Evolutionary conservation across 2,113 vertebrate species (phyloP).

Genomic region (Athene cunicularia): DNA sequence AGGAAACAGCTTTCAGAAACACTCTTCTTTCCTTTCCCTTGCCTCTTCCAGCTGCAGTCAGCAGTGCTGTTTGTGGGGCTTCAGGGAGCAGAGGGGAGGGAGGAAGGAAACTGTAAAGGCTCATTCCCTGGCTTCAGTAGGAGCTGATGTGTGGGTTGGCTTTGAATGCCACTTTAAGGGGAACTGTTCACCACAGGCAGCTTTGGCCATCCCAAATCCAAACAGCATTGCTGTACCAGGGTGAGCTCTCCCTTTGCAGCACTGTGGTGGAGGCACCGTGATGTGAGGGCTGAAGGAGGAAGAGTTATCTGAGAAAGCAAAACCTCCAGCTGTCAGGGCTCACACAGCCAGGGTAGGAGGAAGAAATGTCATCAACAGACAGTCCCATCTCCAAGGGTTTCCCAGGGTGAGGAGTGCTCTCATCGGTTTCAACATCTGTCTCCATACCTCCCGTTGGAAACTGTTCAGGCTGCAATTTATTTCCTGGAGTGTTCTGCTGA

Average conservation of each 20-base stretch:
- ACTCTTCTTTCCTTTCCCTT: not conserved
- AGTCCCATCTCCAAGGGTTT: not conserved
- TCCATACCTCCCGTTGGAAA: not conserved
- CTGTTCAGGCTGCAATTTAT: not conserved
- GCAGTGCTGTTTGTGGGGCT: not conserved
- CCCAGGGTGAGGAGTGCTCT: not conserved
- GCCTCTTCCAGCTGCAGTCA: not conserved
- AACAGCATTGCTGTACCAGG: not conserved
- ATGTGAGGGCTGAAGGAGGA: not conserved
- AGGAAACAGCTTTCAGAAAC: not conserved
- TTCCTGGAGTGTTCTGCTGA: not conserved
- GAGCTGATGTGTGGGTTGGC: not conserved
- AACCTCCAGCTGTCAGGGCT: not conserved
- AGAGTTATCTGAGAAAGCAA: not conserved
- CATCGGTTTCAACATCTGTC: not conserved
- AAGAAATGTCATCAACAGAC: not conserved
- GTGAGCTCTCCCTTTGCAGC: not conserved
- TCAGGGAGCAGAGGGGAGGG: not conserved
- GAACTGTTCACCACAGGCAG: not conserved
- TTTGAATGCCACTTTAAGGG: accelerated
- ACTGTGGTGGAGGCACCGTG: accelerated
- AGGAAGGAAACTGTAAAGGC: not conserved
- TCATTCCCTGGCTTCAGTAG: not conserved
- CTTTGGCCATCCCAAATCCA: not conserved
- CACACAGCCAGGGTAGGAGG: not conserved